Evolutionary conservation across 1,140 invertebrate genomes (phyloP).

Genomic region (Diabrotica undecimpunctata): DNA sequence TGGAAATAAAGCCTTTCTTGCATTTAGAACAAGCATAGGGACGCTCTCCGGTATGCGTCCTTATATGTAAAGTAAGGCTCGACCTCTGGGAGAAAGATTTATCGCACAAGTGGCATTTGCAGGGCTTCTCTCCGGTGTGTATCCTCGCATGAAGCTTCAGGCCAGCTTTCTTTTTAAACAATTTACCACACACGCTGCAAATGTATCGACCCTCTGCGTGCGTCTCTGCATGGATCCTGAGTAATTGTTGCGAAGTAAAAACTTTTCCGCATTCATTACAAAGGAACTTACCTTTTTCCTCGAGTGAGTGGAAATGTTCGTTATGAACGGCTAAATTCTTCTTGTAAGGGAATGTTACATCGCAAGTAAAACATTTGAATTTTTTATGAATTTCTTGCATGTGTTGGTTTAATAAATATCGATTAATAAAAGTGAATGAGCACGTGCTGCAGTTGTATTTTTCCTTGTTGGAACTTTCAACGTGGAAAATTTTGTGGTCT

Average conservation of each 20-base stretch:
- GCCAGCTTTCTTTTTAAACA: conserved; percentile 21
- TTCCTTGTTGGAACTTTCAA: background rate
- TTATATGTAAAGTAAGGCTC: conserved; percentile 62
- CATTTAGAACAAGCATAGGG: conserved; percentile 69
- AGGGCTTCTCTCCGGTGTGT: conserved; percentile 61
- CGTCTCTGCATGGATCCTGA: background rate
- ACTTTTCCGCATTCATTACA: background rate
- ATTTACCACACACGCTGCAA: conserved; percentile 36
- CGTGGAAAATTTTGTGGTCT: background rate
- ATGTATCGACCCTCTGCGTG: conserved; percentile 18
- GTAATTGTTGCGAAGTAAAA: background rate
- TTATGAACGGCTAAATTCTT: background rate
- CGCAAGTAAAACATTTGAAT: too few relatives aligned
- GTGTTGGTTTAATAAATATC: too few relatives aligned
- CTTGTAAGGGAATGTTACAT: background rate
- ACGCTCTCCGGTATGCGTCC: conserved; percentile 71
- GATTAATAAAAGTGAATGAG: too few relatives aligned
- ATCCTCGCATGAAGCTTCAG: conserved; percentile 56
- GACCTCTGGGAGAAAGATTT: conserved; percentile 29
- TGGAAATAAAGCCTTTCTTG: conserved; percentile 54
- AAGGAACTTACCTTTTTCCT: background rate
- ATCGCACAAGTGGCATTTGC: conserved; percentile 34
- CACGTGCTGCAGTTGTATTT: background rate
- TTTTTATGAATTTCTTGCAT: too few relatives aligned
- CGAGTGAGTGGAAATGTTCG: background rate